Conservation (phyloP, 2,113 vertebrate species). For the Empidonax alnorum region DNA sequence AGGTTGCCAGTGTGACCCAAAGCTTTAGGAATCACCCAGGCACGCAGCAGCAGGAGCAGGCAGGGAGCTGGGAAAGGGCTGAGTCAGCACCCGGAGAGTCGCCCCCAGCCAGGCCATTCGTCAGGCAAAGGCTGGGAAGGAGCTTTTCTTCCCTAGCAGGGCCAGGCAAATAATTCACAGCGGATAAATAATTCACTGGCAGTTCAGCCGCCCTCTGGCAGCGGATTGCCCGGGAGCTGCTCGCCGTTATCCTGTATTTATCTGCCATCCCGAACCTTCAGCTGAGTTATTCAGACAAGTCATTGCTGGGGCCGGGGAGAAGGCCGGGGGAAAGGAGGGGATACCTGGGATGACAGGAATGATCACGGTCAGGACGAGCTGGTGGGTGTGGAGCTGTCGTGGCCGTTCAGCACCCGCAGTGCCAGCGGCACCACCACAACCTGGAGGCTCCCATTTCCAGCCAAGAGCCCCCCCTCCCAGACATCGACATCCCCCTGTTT, state of each 20-base stretch:
- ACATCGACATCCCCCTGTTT: background rate
- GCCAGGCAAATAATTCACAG: constrained; percentile 4
- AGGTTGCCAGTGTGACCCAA: fast-evolving
- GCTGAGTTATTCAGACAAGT: constrained; percentile 36
- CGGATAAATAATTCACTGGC: constrained; percentile 30
- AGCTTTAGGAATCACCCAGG: background rate
- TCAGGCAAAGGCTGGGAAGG: constrained; percentile 36
- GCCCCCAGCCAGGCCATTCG: background rate
- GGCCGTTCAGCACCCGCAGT: background rate
- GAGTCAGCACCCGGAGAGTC: background rate
- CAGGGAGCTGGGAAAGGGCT: background rate
- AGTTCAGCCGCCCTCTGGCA: background rate
- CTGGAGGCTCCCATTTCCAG: background rate
- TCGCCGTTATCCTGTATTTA: constrained; percentile 16
- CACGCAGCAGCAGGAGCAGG: background rate
- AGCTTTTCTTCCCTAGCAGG: background rate
- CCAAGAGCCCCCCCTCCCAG: background rate
- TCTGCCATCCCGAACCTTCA: background rate
- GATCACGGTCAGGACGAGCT: background rate
- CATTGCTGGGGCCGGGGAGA: background rate
- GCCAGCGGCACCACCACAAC: background rate
- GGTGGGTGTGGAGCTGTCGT: fast-evolving
- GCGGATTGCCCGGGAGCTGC: background rate
- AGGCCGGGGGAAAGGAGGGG: background rate
- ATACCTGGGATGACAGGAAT: background rate